Evolutionary conservation across 2,113 vertebrate genomes (phyloP).

Genomic region (Sylvia atricapilla): DNA sequence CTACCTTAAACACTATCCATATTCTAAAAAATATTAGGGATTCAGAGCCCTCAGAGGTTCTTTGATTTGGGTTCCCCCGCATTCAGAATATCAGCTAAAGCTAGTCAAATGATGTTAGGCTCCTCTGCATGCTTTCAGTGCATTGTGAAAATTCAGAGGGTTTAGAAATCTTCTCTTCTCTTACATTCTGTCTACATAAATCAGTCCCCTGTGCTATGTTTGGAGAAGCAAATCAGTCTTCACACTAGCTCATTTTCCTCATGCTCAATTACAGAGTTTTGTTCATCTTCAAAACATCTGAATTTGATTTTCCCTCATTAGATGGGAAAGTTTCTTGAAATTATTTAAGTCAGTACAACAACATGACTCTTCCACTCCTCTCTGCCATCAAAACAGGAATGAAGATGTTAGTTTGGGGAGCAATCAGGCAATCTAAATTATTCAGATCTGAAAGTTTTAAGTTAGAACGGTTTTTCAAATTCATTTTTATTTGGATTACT

Average conservation of each 20-base stretch:
- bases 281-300: constrained; percentile 24
- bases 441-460: constrained; percentile 62
- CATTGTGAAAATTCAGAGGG: background rate
- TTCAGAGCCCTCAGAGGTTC: background rate
- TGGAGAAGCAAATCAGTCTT: background rate
- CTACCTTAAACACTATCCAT: background rate
- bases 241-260: background rate
- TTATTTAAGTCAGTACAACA: constrained; percentile 30
- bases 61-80: background rate
- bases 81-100: background rate
- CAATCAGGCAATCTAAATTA: constrained; percentile 66
- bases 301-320: constrained; percentile 62
- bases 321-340: constrained; percentile 17
- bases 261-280: background rate
- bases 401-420: constrained; percentile 64
- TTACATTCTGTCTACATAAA: background rate
- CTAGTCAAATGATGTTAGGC: background rate
- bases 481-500: constrained; percentile 67
- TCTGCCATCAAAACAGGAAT: constrained; percentile 57
- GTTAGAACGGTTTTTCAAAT: constrained; percentile 65
- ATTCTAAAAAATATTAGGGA: background rate
- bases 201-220: background rate
- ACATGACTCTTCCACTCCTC: constrained; percentile 20
- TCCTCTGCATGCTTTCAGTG: background rate
- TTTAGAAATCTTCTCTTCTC: background rate